These are phyloP conservation scores for Psettodes erumei DNA, from an alignment of 2,113 vertebrate species.

Conservation along the genomic window DNA sequence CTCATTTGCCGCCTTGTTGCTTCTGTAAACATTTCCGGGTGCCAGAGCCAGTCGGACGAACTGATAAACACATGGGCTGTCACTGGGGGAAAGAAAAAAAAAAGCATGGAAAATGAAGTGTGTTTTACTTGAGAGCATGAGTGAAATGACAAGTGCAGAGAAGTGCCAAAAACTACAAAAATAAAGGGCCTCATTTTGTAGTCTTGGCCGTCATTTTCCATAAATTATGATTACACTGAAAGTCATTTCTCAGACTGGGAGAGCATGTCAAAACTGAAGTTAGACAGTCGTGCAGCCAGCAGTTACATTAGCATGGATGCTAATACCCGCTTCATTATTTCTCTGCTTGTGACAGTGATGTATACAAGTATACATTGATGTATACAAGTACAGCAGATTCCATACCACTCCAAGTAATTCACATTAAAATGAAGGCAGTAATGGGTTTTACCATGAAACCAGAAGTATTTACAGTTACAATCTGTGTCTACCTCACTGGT, in stretches of 20 bases:
- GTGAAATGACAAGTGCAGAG: neutral
- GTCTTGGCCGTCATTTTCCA: neutral
- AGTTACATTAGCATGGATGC: neutral
- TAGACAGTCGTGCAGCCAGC: neutral
- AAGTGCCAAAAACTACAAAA: neutral
- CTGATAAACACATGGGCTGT: constrained; percentile 67
- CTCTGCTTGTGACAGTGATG: too few relatives aligned
- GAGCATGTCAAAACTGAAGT: neutral
- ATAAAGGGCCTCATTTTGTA: neutral
- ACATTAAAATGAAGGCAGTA: too few relatives aligned
- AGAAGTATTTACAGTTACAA: too few relatives aligned
- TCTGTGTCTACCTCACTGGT: too few relatives aligned
- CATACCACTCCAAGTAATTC: too few relatives aligned
- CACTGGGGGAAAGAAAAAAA: constrained; percentile 6
- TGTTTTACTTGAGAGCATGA: neutral
- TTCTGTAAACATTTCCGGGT: constrained; percentile 79
- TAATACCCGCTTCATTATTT: too few relatives aligned
- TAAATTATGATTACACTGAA: neutral
- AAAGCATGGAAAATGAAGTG: constrained; percentile 47
- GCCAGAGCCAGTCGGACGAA: constrained; percentile 56
- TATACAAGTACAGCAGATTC: neutral
- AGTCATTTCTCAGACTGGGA: neutral
- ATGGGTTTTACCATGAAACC: too few relatives aligned
- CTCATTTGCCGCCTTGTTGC: constrained; percentile 77
- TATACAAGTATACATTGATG: too few relatives aligned